Evolutionary conservation across 2,113 vertebrate genomes (phyloP).

Genomic region (Prunella fulvescens): DNA sequence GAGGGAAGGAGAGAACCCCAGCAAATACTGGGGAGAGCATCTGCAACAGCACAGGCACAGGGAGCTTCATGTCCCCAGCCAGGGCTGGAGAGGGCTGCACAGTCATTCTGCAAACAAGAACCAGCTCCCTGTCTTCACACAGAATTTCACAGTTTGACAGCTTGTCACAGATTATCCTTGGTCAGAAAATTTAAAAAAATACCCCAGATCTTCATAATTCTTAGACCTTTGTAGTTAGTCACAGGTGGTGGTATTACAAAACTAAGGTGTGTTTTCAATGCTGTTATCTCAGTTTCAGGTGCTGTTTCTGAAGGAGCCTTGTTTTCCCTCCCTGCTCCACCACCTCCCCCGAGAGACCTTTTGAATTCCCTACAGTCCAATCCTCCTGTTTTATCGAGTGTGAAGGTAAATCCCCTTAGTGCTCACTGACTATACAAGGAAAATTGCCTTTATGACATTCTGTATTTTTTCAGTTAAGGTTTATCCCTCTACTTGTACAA

Average conservation of each 20-base stretch:
- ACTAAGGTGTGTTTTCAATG: background rate
- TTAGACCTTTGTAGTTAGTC: background rate
- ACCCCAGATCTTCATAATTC: background rate
- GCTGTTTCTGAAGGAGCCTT: background rate
- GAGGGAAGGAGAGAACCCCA: background rate
- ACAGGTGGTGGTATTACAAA: background rate
- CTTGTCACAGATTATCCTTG: background rate
- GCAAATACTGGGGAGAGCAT: background rate
- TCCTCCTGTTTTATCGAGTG: conserved; percentile 1
- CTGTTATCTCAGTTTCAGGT: conserved; percentile 52
- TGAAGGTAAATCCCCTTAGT: conserved; percentile 62
- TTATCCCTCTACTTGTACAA: background rate
- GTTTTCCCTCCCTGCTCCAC: background rate
- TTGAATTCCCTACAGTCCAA: conserved; percentile 48
- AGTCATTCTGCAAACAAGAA: background rate
- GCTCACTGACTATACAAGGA: background rate
- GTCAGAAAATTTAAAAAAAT: background rate
- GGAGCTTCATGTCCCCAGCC: background rate
- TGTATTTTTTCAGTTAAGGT: background rate
- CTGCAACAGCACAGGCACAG: background rate
- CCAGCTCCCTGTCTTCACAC: background rate
- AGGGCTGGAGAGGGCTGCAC: background rate
- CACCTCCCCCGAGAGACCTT: conserved; percentile 41
- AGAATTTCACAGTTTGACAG: background rate
- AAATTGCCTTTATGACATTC: background rate